A percentile compares a stretch with the other conserved stretches of the same genome.
Conservation (phyloP, 1,140 invertebrate genomes). For the Meloidogyne hapla region DNA sequence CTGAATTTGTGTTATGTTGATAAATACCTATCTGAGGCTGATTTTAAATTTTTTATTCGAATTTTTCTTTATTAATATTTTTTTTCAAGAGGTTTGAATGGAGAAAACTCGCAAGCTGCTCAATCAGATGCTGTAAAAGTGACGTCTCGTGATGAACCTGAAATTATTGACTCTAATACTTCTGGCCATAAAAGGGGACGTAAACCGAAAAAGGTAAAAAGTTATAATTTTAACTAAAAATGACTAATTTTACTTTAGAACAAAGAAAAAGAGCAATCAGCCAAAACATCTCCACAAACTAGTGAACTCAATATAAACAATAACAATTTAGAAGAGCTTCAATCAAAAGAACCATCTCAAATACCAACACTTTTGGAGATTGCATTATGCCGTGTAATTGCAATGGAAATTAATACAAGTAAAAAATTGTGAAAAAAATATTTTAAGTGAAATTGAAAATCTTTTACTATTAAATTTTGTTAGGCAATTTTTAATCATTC, state of each 20-base stretch:
- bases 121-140: neutral
- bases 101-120: neutral
- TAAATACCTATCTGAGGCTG: neutral
- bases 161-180: neutral
- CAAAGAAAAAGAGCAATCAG: neutral
- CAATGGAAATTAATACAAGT: neutral
- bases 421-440: conserved; percentile 7
- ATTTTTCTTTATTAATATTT: neutral
- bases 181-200: neutral
- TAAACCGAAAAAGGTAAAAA: neutral
- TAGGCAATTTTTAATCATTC: neutral
- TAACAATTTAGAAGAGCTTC: neutral
- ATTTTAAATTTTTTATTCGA: too few species aligned
- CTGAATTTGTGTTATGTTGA: neutral
- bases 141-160: neutral
- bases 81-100: neutral
- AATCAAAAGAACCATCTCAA: neutral
- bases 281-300: neutral
- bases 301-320: neutral
- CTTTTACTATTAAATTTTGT: neutral
- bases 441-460: neutral
- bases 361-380: conserved; percentile 1
- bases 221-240: neutral
- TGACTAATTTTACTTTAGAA: neutral
- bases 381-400: neutral